Evolutionary conservation across 2,113 vertebrate species (phyloP).

Genomic region (Astur gentilis): DNA sequence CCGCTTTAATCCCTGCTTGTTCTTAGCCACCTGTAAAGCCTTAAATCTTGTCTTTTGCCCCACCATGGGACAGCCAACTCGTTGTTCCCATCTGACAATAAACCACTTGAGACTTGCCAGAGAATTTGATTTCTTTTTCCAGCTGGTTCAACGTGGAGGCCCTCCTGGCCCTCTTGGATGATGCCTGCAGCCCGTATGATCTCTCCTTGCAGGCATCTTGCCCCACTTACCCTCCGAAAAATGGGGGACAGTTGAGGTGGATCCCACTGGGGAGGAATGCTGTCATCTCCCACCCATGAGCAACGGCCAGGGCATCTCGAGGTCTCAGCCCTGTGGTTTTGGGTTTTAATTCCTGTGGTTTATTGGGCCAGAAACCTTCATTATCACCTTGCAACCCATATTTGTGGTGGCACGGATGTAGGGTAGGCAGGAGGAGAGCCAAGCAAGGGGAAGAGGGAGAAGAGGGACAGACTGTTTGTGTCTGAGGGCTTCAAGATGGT

Average conservation of each 20-base stretch:
- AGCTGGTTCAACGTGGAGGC: background rate
- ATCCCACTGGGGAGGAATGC: background rate
- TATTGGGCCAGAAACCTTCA: background rate
- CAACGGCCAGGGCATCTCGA: background rate
- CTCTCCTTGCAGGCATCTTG: background rate
- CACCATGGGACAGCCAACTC: background rate
- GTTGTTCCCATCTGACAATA: background rate
- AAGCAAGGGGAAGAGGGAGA: background rate
- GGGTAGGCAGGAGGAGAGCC: background rate
- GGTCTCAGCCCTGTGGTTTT: background rate
- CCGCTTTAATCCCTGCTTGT: background rate
- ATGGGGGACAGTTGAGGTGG: background rate
- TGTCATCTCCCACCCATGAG: background rate
- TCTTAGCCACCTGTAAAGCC: background rate
- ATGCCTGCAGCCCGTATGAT: background rate
- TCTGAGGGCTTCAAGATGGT: too few species aligned
- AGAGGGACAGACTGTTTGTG: rapidly evolving
- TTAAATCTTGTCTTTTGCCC: background rate
- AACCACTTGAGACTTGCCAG: background rate
- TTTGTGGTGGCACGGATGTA: background rate
- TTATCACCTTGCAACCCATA: rapidly evolving
- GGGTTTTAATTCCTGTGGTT: background rate
- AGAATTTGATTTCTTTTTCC: background rate
- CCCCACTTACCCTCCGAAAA: background rate
- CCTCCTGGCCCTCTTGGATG: background rate